phyloP scores from a whole-genome alignment of 2,888 invertebrate genomes.

The Crossocerus cetratus region DNA sequence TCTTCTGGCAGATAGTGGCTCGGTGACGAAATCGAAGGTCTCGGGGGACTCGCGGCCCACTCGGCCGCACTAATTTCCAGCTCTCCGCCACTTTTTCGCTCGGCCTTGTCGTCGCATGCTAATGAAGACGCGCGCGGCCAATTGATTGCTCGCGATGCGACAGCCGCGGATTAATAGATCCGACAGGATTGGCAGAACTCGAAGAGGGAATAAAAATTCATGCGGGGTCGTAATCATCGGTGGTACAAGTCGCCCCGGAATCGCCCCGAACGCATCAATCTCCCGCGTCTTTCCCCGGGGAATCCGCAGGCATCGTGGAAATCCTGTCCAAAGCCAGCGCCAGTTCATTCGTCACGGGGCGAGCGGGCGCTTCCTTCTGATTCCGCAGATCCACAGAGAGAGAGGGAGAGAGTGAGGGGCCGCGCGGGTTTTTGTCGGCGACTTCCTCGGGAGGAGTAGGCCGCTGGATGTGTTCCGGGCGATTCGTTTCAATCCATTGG shows the following conservation, averaged over 20 bases:
- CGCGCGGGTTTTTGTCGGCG: background rate
- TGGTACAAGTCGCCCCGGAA: background rate
- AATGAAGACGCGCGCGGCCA: too few relatives aligned
- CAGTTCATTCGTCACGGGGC: constrained; percentile 65
- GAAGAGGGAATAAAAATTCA: constrained; percentile 5
- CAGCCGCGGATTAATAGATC: too few relatives aligned
- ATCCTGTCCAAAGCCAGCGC: constrained; percentile 63
- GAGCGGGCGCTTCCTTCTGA: constrained; percentile 11
- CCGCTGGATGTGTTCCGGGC: constrained; percentile 40
- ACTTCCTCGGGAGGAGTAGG: background rate
- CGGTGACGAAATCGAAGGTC: background rate
- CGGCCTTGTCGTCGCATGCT: too few relatives aligned
- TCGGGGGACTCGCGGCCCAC: background rate
- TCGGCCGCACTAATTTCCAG: background rate
- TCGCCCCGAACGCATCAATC: constrained; percentile 65
- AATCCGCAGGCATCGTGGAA: constrained; percentile 50
- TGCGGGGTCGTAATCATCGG: background rate
- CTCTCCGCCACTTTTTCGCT: too few relatives aligned
- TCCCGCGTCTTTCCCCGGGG: constrained; percentile 60
- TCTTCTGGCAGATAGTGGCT: constrained; percentile 1
- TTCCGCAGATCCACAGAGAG: constrained; percentile 26
- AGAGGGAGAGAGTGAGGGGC: too few relatives aligned
- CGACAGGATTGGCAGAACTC: too few relatives aligned
- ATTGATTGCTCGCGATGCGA: too few relatives aligned
- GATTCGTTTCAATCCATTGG: constrained; percentile 43